Evolutionary conservation across 1,140 invertebrate species (phyloP).

Genomic region (Drosophila littoralis): DNA sequence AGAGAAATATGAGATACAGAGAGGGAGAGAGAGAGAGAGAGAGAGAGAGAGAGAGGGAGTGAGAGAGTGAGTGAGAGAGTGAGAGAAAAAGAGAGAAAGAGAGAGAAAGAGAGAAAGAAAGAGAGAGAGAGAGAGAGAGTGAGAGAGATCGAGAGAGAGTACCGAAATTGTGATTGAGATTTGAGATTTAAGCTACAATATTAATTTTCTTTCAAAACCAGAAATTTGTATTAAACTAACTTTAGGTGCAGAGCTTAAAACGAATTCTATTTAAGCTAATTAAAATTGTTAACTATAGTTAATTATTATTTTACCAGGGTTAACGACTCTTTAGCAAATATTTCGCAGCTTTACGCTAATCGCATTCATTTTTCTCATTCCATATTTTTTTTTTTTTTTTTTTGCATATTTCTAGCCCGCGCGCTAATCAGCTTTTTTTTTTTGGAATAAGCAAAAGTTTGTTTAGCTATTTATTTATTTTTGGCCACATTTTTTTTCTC

Average conservation of each 20-base stretch:
- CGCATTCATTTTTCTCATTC: neutral
- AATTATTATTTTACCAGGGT: neutral
- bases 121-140: neutral
- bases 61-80: neutral
- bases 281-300: neutral
- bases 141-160: neutral
- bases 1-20: no score
- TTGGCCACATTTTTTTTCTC: neutral
- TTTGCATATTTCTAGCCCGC: conserved; percentile 4
- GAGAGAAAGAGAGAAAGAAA: neutral
- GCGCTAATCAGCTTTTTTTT: conserved; percentile 52
- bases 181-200: no score
- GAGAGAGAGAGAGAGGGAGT: neutral
- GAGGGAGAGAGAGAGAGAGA: neutral
- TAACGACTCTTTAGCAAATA: neutral
- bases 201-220: no score
- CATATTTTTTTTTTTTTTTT: conserved; percentile 29
- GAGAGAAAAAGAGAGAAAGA: neutral
- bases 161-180: no score
- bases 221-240: fast-evolving
- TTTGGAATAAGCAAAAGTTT: conserved; percentile 41
- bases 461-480: neutral
- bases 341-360: conserved; percentile 30
- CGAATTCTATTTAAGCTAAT: no score
- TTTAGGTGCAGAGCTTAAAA: neutral